Base-by-base conservation (phyloP, 2,113 vertebrate genomes). In the Pomatorhinus ruficollis region DNA sequence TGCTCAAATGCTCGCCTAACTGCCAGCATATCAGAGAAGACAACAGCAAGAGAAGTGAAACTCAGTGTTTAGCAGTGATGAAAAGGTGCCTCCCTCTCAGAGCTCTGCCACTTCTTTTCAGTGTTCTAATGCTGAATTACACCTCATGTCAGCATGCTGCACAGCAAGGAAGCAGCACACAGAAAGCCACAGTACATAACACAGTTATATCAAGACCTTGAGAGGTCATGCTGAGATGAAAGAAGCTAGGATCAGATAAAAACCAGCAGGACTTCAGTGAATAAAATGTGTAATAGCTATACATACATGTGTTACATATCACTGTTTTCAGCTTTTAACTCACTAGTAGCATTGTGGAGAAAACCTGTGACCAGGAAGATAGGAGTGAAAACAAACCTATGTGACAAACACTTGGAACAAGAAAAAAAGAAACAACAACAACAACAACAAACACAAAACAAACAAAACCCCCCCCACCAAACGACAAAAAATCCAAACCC, bases 201-300 rank as follows among this genome's bases (percentile, higher is more conserved):
- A 60, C 27, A 57, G 59, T 37, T 89, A 49, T 19, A 90, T 23
- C 42, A 69, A 93, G 64, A 89, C 54, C 77, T 59, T 59, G 52
- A 95, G 47, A 89, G 52, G 64, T 52, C 84, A 47, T 24, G 47
- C 64, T 66, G 87, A 91, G 83, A 95, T 75, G 33, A 93, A 94
- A 94, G 54, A 91, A 87, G 19, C 13, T 63, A 40, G 75, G 44
- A 94, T 82, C 87, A 85, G 78, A 93, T 53, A 64, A 85, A 90
- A 82, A 64, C 0, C 66, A 87, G 74, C 5, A 17, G 25, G 65
- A 79, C 31, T 82, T 75, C 49, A 52, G 23, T 9, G 61, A 91
- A 84, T 61, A 90, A 92, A 84, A 82, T 35, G 44, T 75, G 87
- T 75, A 79, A 89, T 45, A 78, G 72, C 52, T 89, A 31, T 53